Evolutionary conservation across 2,113 vertebrate species (phyloP), one percentile per base, ranked within the genome.

Genomic region (Platycercus adscitus): DNA sequence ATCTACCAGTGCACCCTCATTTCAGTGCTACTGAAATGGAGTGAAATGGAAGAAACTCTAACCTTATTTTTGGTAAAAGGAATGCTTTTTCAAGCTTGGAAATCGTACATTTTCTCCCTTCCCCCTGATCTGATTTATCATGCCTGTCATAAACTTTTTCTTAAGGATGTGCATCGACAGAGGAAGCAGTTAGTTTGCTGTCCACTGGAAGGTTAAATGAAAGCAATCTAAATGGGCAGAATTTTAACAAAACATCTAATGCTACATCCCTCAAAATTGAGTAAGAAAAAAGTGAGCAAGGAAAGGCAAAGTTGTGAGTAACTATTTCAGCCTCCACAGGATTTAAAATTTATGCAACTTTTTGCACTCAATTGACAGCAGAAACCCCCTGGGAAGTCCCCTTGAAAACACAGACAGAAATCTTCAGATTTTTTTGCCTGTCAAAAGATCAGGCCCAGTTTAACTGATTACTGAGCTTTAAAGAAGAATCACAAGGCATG

Each of bases 91-190:
- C 10, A 14, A 9, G 3, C 17, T 3, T 81, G 60, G n/a, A 81
- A 92, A 81, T 23, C 20, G 25, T 7, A n/a, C 11, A n/a, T 46
- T 70, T 23, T 13, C 6, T 10, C 13, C 13, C 28, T 0, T 0
- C 6, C 1, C 6, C n/a, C 12, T 2, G 1, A 4, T 81, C 16
- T 2, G 2, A 4, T 86, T 49, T 78, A 16, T 33, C 1, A 1
- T 2, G 1, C 19, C 9, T 63, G n/a, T 77, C 33, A 13, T 15
- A 26, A 26, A 71, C 10, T 58, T 85, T 85, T 70, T 53, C 23
- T 55, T 55, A 85, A 82, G 9, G 46, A 26, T n/a, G 25, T 16
- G 18, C 17, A 15, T 0, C 0, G 63, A 65, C 1, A 3, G 1
- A 10, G 25, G 37, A 46, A 46, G 21, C 9, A 69, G 17, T 4